Evolutionary conservation across 2,888 invertebrate genomes (phyloP).

Genomic region (Netelia inedita): DNA sequence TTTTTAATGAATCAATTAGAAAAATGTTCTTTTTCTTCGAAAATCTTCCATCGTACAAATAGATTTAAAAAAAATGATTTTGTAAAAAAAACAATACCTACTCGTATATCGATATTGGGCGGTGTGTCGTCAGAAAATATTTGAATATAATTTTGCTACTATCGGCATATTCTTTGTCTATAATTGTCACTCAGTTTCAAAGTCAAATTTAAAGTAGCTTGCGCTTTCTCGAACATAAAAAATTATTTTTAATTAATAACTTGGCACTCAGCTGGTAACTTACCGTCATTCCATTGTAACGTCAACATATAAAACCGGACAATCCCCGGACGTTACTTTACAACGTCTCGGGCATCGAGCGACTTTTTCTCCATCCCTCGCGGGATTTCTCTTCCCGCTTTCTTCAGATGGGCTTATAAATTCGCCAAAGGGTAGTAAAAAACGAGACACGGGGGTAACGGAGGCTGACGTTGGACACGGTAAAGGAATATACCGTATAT

Average conservation of each 20-base stretch:
- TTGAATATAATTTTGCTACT: too few relatives aligned
- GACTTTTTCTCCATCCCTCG: constrained; percentile 42
- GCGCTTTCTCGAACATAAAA: too few relatives aligned
- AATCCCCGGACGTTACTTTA: constrained; percentile 33
- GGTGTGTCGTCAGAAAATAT: too few relatives aligned
- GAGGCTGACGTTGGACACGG: constrained; percentile 33
- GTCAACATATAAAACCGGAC: constrained; percentile 1
- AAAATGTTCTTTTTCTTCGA: too few relatives aligned
- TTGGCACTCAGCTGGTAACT: not conserved
- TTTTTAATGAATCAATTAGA: too few relatives aligned
- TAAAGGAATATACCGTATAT: constrained; percentile 38
- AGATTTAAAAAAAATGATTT: too few relatives aligned
- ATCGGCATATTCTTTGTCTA: too few relatives aligned
- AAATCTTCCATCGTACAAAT: too few relatives aligned
- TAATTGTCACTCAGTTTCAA: too few relatives aligned
- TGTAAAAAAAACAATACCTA: too few relatives aligned
- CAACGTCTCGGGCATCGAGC: constrained; percentile 34
- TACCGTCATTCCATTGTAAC: constrained; percentile 36
- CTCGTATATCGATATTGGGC: too few relatives aligned
- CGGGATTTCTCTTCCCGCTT: constrained; percentile 54
- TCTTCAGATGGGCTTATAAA: constrained; percentile 58
- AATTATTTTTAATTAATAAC: not conserved
- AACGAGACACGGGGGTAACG: not conserved
- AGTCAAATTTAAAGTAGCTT: too few relatives aligned
- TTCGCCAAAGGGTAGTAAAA: constrained; percentile 46